phyloP scores from a whole-genome alignment of 2,888 invertebrate species.

The Synergus japonicus region DNA sequence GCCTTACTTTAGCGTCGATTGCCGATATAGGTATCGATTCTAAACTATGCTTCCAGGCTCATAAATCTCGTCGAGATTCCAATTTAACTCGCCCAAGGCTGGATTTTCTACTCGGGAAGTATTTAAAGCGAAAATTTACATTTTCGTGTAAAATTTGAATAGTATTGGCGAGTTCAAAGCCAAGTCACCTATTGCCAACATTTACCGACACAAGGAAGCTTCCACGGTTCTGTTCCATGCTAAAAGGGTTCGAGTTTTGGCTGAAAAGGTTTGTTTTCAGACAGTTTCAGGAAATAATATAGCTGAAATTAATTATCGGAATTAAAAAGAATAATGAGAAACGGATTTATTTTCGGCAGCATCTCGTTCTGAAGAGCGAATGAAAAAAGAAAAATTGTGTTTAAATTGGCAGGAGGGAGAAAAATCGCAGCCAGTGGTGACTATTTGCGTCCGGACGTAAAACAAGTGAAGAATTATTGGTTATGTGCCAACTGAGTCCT shows the following conservation, averaged over 20 bases:
- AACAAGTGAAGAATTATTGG: slow-evolving; percentile 50
- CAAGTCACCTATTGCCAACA: too few species aligned
- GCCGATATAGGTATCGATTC: slow-evolving; percentile 7
- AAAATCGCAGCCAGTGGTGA: slow-evolving; percentile 14
- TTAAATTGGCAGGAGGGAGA: slow-evolving; percentile 13
- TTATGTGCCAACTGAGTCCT: slow-evolving; percentile 46
- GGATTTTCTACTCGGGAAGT: background rate
- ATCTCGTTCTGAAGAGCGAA: background rate
- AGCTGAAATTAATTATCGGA: background rate
- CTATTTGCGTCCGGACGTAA: slow-evolving; percentile 43
- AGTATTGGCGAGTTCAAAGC: too few species aligned
- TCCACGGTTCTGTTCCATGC: too few species aligned
- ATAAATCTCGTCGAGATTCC: background rate
- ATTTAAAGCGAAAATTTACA: background rate
- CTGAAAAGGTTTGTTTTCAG: too few species aligned
- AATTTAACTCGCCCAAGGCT: background rate
- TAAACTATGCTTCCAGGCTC: background rate
- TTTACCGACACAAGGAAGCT: too few species aligned
- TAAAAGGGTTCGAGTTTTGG: too few species aligned
- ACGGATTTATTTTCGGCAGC: background rate
- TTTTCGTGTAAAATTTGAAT: background rate
- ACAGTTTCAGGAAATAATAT: too few species aligned
- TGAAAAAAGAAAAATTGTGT: background rate
- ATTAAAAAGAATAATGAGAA: background rate
- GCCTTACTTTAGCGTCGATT: slow-evolving; percentile 11